Evolutionary conservation across 2,888 invertebrate species (phyloP).

Genomic region (Belgica antarctica): DNA sequence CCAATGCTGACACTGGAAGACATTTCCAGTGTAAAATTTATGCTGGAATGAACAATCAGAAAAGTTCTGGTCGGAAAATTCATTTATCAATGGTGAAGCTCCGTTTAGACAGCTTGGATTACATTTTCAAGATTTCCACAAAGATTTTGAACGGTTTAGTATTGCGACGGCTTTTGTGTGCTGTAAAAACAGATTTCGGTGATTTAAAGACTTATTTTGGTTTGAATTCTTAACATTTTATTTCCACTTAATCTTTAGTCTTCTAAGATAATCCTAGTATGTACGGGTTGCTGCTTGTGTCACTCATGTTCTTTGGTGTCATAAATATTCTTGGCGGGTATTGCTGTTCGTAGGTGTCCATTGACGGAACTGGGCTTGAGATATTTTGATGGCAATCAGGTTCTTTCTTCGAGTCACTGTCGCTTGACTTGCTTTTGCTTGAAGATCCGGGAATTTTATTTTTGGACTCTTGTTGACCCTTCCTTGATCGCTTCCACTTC

Average conservation of each 20-base stretch:
- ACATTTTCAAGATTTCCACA: neutral
- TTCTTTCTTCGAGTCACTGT: neutral
- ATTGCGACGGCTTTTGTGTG: neutral
- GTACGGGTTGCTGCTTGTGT: neutral
- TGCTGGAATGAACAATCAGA: constrained; percentile 1
- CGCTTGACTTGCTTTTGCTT: neutral
- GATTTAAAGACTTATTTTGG: neutral
- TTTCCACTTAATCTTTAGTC: neutral
- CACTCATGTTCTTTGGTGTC: neutral
- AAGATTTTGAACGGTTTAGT: neutral
- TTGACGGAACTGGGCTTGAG: neutral
- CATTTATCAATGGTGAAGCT: neutral
- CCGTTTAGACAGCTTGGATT: neutral
- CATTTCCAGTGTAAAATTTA: constrained; percentile 13
- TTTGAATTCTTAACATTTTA: neutral
- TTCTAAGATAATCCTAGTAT: neutral
- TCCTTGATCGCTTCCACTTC: constrained; percentile 98
- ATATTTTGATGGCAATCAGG: neutral
- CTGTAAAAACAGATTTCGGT: neutral
- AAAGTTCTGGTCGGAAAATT: neutral
- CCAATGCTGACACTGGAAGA: constrained; percentile 8
- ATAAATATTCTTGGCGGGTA: neutral
- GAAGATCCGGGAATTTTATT: constrained; percentile 12
- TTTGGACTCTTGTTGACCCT: constrained; percentile 75
- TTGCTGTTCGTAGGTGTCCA: neutral